Evolutionary conservation across 2,888 invertebrate genomes (phyloP).

Genomic region (Ecdyonurus torrentis): DNA sequence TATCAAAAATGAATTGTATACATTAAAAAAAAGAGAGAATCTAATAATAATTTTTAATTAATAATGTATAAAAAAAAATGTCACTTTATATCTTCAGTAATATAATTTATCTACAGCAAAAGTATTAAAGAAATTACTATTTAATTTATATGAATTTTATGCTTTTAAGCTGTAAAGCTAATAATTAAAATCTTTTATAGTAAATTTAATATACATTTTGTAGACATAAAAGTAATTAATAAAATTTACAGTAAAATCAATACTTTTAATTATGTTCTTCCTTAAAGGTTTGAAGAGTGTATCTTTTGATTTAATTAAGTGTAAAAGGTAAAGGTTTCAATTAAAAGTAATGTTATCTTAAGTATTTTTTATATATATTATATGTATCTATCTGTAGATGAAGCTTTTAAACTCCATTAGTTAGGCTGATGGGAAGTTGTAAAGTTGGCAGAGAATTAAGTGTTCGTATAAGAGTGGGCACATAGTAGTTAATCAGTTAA

Average conservation of each 20-base stretch:
- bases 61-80: no score
- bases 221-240: neutral
- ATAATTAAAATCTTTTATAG: neutral
- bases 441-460: slow-evolving; percentile 1
- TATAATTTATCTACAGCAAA: no score
- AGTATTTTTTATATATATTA: neutral
- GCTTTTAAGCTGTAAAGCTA: neutral
- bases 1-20: no score
- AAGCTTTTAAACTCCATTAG: slow-evolving; percentile 3
- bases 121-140: no score
- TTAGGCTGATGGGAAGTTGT: slow-evolving; percentile 1
- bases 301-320: neutral
- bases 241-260: neutral
- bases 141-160: neutral
- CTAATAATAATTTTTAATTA: no score
- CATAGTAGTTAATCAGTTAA: neutral
- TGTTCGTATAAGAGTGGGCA: slow-evolving; percentile 2
- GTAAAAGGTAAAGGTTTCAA: neutral
- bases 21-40: no score
- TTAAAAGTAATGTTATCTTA: slow-evolving; percentile 1
- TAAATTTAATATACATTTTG: neutral
- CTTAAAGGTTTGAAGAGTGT: neutral
- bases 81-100: no score
- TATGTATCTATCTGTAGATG: neutral
- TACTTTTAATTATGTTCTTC: neutral